Conservation (phyloP, 2,888 invertebrate species). For the Drosophila lacicola region DNA sequence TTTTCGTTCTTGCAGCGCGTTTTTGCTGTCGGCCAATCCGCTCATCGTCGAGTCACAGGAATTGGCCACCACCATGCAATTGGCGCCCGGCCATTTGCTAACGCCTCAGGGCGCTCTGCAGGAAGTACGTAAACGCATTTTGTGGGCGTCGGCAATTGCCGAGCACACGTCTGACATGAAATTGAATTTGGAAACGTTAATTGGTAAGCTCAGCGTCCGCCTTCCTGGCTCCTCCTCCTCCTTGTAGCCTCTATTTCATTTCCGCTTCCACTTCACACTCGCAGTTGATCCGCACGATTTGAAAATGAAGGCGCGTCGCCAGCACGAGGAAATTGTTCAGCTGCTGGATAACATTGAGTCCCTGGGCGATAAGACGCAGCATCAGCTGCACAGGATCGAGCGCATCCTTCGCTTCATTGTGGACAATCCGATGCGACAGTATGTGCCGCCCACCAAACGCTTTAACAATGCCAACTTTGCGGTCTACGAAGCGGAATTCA, state of each 20-base stretch:
- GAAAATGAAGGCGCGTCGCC: conserved; percentile 70
- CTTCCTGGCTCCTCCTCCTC: background rate
- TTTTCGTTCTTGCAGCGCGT: conserved; percentile 59
- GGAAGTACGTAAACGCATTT: conserved; percentile 82
- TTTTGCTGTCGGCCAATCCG: conserved; percentile 83
- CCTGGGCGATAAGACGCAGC: conserved; percentile 69
- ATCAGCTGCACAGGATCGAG: conserved; percentile 70
- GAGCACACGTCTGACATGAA: conserved; percentile 79
- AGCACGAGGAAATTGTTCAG: conserved; percentile 81
- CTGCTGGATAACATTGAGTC: conserved; percentile 81
- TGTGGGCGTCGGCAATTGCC: conserved; percentile 83
- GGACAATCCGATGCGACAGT: conserved; percentile 81
- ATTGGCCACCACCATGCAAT: conserved; percentile 80
- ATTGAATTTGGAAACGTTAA: conserved; percentile 81
- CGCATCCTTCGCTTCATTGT: conserved; percentile 80
- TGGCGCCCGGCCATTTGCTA: conserved; percentile 82
- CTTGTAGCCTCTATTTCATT: conserved; percentile 50
- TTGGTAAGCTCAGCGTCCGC: conserved; percentile 72
- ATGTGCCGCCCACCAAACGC: conserved; percentile 76
- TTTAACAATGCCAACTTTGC: conserved; percentile 81
- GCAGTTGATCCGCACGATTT: conserved; percentile 79
- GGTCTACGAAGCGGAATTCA: conserved; percentile 83
- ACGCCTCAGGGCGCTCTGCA: conserved; percentile 82
- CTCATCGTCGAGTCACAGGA: conserved; percentile 81
- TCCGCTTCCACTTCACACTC: conserved; percentile 37